phyloP scores from a whole-genome alignment of 2,888 invertebrate genomes.

The Unio pictorum region DNA sequence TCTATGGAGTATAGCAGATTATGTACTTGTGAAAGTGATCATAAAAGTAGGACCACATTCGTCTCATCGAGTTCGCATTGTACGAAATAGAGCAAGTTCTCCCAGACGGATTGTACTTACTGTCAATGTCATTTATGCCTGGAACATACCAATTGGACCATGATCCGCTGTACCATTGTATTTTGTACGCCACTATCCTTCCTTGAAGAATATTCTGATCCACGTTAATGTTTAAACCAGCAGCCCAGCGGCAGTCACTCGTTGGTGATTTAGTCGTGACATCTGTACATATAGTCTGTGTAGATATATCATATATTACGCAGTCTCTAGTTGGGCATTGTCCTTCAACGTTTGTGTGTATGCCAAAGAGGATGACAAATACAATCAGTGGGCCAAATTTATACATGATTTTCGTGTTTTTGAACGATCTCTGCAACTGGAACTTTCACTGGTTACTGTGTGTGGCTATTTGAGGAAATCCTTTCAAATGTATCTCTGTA shows the following conservation, averaged over 20 bases:
- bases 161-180: conserved; percentile 15
- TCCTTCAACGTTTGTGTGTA: too few species aligned
- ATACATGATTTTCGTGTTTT: too few species aligned
- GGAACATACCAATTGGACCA: conserved; percentile 24
- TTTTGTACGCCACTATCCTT: conserved; percentile 20
- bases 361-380: too few species aligned
- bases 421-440: too few species aligned
- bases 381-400: too few species aligned
- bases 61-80: conserved; percentile 9
- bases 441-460: too few species aligned
- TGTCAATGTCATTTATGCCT: conserved; percentile 21
- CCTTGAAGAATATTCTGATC: conserved; percentile 4
- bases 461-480: too few species aligned
- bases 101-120: conserved; percentile 8
- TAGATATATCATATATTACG: neutral
- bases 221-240: conserved; percentile 12
- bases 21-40: conserved; percentile 26
- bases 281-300: conserved; percentile 12
- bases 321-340: too few species aligned
- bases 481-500: too few species aligned
- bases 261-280: neutral
- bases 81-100: neutral
- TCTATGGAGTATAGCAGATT: conserved; percentile 6
- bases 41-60: conserved; percentile 19
- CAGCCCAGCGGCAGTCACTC: conserved; percentile 17